Evolutionary conservation across 2,888 invertebrate genomes (phyloP), one percentile per base, ranked within the genome.

Genomic region (Polydrusus cervinus): DNA sequence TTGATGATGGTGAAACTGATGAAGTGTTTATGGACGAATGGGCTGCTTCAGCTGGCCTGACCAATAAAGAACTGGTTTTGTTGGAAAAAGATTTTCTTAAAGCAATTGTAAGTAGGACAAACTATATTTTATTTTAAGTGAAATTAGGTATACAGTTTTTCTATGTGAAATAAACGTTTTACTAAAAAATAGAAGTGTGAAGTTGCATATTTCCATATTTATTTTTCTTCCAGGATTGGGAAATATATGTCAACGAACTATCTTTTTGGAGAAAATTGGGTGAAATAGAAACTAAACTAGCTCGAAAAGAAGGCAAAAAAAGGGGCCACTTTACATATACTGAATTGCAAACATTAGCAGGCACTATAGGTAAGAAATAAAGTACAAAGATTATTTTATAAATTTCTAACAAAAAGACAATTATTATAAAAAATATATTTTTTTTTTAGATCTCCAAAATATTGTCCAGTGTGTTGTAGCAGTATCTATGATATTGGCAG

Each of bases 11-110:
- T 49, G 95, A 96, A 84, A 94, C 95, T 78, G 97, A 97, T 84
- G 96, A 97, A 86, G 95, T 96, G 78, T 92, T 95, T 85, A 93
- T 97, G 84, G 93, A 94, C 71, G 97, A 97, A 88, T 99, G 98
- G 98, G 97, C 98, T 13, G 90, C 91, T 76, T 94, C 96, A 51
- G 95, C 94, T 13, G 92, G 93, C 75, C 89, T 97, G 80, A 90
- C 92, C 75, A 89, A 93, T 25, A 89, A 91, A 72, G 90, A 93
- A 81, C 89, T 99, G 71, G 96, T 96, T 86, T 89, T 91, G 84
- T 88, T 97, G 71, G 98, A 99, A 89, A 89, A 92, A 75, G 93
- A 96, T 83, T 97, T 98, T 88, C 91, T 98, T 18, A 90, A 90
- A 81, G 97, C 97, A 78, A 95, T 99, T 85, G 97, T 96, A 89